Evolutionary conservation across 37 sponge, comb jelly and placozoan species (phyloP).

Genomic region (Spongilla lacustris): DNA sequence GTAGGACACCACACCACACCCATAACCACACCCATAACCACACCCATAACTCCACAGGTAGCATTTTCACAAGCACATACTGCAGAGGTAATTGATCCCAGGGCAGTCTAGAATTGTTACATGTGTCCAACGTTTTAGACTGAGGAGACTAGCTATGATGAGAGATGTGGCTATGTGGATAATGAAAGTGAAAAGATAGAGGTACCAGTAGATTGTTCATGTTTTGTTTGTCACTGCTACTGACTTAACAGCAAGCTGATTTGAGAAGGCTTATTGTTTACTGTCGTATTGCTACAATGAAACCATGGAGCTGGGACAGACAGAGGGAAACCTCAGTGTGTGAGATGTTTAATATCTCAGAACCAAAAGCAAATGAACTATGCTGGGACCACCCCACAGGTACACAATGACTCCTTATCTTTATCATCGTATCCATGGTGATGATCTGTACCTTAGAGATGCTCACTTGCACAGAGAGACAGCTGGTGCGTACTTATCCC

Average conservation of each 20-base stretch:
- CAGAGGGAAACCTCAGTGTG: slow-evolving; percentile 1
- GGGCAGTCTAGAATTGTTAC: neutral
- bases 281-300: slow-evolving; percentile 12
- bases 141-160: neutral
- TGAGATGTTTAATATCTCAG: slow-evolving; percentile 31
- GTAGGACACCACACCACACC: too few relatives aligned
- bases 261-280: slow-evolving; percentile 7
- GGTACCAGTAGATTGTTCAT: neutral
- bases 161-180: neutral
- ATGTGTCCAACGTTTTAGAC: neutral
- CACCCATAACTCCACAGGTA: too few relatives aligned
- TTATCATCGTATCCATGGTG: neutral
- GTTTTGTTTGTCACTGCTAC: neutral
- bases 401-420: neutral
- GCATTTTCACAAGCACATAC: neutral
- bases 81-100: neutral
- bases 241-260: neutral
- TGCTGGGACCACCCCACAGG: slow-evolving; percentile 2
- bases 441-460: neutral
- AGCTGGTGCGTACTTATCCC: slow-evolving; percentile 33
- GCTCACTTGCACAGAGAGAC: slow-evolving; percentile 21
- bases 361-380: neutral
- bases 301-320: slow-evolving; percentile 32
- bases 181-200: slow-evolving; percentile 4
- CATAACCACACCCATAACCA: too few relatives aligned